phyloP scores from a whole-genome alignment of 2,888 invertebrate species.

The Zaprionus lineosus region DNA sequence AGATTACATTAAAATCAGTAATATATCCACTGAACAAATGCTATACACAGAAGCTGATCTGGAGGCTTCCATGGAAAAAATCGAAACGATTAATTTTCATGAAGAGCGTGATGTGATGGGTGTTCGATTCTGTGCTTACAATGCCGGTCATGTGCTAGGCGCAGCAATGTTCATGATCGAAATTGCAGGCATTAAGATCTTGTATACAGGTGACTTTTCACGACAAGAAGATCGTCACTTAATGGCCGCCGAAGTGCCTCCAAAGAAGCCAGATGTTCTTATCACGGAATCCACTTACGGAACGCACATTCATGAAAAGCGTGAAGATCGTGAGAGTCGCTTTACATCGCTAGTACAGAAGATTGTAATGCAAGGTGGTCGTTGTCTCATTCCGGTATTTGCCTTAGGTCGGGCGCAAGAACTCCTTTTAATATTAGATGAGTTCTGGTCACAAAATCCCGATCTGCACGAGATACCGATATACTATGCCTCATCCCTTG shows the following conservation, averaged over 20 bases:
- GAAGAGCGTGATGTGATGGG: conserved; percentile 99
- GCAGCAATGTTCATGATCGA: conserved; percentile 99
- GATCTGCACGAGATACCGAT: conserved; percentile 97
- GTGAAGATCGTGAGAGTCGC: conserved; percentile 96
- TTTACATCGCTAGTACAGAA: conserved; percentile 97
- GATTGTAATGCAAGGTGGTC: conserved; percentile 97
- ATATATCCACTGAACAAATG: conserved; percentile 98
- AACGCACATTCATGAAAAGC: conserved; percentile 98
- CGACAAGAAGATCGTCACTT: conserved; percentile 99
- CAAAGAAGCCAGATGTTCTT: conserved; percentile 96
- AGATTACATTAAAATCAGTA: conserved; percentile 99
- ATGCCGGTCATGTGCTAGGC: conserved; percentile 99
- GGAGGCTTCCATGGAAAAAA: conserved; percentile 98
- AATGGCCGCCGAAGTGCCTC: conserved; percentile 99
- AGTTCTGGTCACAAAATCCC: conserved; percentile 95
- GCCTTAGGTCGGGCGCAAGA: conserved; percentile 99
- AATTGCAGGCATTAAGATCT: conserved; percentile 97
- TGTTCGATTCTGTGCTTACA: conserved; percentile 99
- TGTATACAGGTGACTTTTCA: conserved; percentile 99
- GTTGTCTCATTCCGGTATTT: conserved; percentile 99
- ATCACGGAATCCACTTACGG: conserved; percentile 99
- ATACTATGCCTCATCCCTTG: conserved; percentile 99
- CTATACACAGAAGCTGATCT: conserved; percentile 98
- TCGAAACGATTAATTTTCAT: conserved; percentile 98
- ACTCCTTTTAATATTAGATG: conserved; percentile 95